Conservation (phyloP, 2,113 vertebrate genomes). For the Myodes glareolus region DNA sequence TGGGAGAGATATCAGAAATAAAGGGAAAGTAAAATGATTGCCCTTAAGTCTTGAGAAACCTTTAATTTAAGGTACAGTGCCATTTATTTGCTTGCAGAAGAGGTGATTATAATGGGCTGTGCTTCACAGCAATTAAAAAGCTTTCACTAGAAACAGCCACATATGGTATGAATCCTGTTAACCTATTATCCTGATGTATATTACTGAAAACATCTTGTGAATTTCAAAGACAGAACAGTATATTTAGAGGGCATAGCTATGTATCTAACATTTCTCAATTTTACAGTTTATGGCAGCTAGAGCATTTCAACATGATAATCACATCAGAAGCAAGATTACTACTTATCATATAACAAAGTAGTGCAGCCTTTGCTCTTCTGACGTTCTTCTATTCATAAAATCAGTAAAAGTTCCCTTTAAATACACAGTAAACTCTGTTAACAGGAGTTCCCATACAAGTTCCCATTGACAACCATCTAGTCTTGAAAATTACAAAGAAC, state of each 20-base stretch:
- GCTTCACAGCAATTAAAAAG: conserved; percentile 52
- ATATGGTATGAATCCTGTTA: conserved; percentile 51
- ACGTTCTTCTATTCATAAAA: neutral
- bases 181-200: neutral
- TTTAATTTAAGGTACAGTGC: conserved; percentile 56
- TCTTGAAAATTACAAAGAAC: neutral
- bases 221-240: neutral
- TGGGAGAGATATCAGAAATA: conserved; percentile 41
- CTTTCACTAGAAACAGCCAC: conserved; percentile 46
- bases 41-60: conserved; percentile 6
- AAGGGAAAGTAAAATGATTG: conserved; percentile 54
- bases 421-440: neutral
- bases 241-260: neutral
- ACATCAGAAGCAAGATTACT: neutral
- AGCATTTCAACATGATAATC: neutral
- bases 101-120: conserved; percentile 45
- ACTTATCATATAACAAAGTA: neutral
- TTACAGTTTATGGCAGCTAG: neutral
- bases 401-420: neutral
- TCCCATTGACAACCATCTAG: neutral
- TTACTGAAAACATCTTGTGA: conserved; percentile 22
- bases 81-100: conserved; percentile 55
- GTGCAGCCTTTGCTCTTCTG: neutral
- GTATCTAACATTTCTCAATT: neutral
- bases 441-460: neutral